Percentiles rank a stretch among this genome's conserved stretches.
Conservation (phyloP, 2,797 vertebrate genomes). For the Eulemur rubriventer region DNA sequence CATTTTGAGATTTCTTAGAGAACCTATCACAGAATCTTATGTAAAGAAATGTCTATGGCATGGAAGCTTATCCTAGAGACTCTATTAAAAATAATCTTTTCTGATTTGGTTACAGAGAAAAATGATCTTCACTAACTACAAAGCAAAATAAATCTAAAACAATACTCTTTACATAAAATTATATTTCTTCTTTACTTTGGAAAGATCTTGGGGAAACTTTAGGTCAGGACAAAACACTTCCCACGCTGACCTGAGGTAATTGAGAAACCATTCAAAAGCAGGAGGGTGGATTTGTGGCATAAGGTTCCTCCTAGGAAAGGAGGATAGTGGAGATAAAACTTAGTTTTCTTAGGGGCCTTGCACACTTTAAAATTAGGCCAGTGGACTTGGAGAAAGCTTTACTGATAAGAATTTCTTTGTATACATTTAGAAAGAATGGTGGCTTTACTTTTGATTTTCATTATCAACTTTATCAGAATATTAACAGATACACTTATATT, state of each 20-base stretch:
- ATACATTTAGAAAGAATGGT: background rate
- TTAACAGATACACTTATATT: background rate
- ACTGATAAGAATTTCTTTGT: background rate
- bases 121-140: background rate
- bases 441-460: background rate
- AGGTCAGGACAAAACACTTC: background rate
- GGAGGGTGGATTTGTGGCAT: accelerated
- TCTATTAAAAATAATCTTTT: background rate
- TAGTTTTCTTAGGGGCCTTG: background rate
- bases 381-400: background rate
- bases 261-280: background rate
- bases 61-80: background rate
- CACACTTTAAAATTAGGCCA: background rate
- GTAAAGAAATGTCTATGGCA: background rate
- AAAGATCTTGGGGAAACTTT: constrained; percentile 3
- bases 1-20: background rate
- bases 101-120: background rate
- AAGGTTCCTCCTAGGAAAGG: background rate
- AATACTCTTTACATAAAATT: background rate
- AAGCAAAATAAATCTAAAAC: background rate
- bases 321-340: background rate
- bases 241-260: background rate
- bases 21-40: background rate
- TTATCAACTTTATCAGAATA: background rate
- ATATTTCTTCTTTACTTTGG: background rate